Conservation (phyloP, 2,113 vertebrate species). For the Condylura cristata region DNA sequence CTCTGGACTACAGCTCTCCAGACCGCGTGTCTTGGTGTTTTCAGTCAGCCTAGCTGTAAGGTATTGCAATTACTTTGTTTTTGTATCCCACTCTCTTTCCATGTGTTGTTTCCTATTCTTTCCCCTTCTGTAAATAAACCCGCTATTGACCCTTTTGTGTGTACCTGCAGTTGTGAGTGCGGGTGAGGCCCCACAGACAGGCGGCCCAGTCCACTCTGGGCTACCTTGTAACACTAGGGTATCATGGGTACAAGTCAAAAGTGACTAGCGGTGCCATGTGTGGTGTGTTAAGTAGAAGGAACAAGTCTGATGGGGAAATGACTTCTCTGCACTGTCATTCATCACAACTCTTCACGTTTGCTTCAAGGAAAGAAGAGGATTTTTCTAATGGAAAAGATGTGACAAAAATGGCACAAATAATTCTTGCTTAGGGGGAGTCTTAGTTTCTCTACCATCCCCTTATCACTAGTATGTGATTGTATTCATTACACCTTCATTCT, state of each 20-base stretch:
- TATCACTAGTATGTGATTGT: neutral
- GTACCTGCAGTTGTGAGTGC: too few relatives aligned
- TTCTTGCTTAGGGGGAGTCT: neutral
- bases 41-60: too few relatives aligned
- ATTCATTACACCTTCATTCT: neutral
- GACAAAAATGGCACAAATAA: slow-evolving; percentile 6
- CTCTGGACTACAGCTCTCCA: too few relatives aligned
- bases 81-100: too few relatives aligned
- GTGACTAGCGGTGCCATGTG: neutral
- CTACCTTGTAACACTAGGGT: too few relatives aligned
- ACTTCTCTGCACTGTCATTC: neutral
- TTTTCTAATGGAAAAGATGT: neutral
- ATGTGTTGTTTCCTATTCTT: too few relatives aligned
- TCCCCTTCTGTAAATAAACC: too few relatives aligned
- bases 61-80: too few relatives aligned
- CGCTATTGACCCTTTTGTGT: too few relatives aligned
- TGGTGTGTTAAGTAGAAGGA: neutral
- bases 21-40: too few relatives aligned
- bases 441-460: neutral
- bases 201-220: too few relatives aligned
- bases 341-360: slow-evolving; percentile 6
- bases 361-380: slow-evolving; percentile 29
- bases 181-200: too few relatives aligned
- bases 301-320: neutral
- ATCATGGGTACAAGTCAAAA: neutral